Evolutionary conservation across 2,888 invertebrate species (phyloP).

Genomic region (Harmothoe impar): DNA sequence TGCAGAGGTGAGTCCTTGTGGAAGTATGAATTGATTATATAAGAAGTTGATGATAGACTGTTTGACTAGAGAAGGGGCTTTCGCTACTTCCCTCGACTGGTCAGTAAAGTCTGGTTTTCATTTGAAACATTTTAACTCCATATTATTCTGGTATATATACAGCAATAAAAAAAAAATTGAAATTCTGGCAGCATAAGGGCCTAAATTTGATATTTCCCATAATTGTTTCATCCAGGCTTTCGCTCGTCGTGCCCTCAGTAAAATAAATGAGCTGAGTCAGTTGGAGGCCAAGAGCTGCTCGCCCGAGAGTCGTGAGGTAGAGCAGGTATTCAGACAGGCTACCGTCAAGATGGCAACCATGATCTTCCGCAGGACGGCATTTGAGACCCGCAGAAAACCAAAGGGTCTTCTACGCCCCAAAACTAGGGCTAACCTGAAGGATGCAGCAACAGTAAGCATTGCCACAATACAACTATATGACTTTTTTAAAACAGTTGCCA

Average conservation of each 20-base stretch:
- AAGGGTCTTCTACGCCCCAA: constrained; percentile 82
- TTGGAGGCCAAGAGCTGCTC: constrained; percentile 79
- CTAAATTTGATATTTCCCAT: too few relatives aligned
- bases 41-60: background rate
- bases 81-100: too few relatives aligned
- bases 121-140: too few relatives aligned
- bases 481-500: too few relatives aligned
- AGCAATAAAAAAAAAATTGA: too few relatives aligned
- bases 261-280: constrained; percentile 82
- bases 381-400: constrained; percentile 82
- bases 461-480: constrained; percentile 60
- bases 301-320: constrained; percentile 74
- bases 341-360: constrained; percentile 84
- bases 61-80: background rate
- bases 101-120: too few relatives aligned
- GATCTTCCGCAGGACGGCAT: constrained; percentile 82
- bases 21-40: constrained; percentile 22
- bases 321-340: constrained; percentile 80
- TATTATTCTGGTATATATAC: too few relatives aligned
- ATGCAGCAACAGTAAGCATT: constrained; percentile 77
- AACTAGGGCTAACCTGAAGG: constrained; percentile 82
- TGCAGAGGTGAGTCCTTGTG: constrained; percentile 80
- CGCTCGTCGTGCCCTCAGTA: constrained; percentile 81
- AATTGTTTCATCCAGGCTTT: constrained; percentile 76
- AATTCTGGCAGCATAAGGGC: too few relatives aligned